phyloP scores from a whole-genome alignment of 2,113 vertebrate species.

The Danio rerio region GRCz12tu NC_133191.1:49529001-49529500 shows the following conservation, averaged over 20 bases:
- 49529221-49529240: neutral
- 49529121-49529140: neutral
- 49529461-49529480: neutral
- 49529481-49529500: neutral
- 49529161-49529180: slow-evolving; percentile 20
- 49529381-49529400: slow-evolving; percentile 26
- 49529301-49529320: neutral
- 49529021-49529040: neutral
- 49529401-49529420: neutral
- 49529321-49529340: neutral
- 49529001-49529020: neutral
- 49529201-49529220: slow-evolving; percentile 25
- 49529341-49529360: neutral
- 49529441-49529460: neutral
- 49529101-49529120: neutral
- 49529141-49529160: neutral
- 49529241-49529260: neutral
- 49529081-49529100: no score
- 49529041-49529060: no score
- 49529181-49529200: neutral
- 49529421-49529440: neutral
- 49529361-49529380: slow-evolving; percentile 23
- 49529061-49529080: no score
- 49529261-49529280: neutral
- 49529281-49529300: neutral